Evolutionary conservation across 2,113 vertebrate species (phyloP).

Genomic region (Gadus chalcogrammus): DNA sequence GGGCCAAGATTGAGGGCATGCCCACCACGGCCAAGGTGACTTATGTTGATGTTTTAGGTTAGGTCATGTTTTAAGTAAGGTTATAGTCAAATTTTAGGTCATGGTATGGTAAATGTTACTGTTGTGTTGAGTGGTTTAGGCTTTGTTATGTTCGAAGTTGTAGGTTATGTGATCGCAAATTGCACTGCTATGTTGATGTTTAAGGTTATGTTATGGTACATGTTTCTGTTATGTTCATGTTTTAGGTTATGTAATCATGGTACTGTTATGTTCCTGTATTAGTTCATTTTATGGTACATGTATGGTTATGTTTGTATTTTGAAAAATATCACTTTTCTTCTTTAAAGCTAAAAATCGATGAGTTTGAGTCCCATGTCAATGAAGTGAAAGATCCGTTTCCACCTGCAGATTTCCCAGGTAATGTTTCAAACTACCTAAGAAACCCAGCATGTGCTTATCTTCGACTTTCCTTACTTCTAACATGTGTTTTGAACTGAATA

Average conservation of each 20-base stretch:
- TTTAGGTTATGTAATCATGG: too few relatives aligned
- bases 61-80: not conserved
- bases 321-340: not conserved
- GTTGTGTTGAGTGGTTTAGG: too few relatives aligned
- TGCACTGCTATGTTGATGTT: too few relatives aligned
- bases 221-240: too few relatives aligned
- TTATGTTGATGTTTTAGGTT: not conserved
- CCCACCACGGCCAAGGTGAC: conserved; percentile 93
- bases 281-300: not conserved
- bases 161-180: too few relatives aligned
- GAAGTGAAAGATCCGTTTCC: conserved; percentile 98
- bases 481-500: not conserved
- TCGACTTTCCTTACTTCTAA: not conserved
- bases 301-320: not conserved
- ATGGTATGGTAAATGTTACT: not conserved
- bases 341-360: conserved; percentile 89
- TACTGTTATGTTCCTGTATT: too few relatives aligned
- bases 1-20: conserved; percentile 88
- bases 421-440: conserved; percentile 2
- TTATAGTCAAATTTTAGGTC: not conserved
- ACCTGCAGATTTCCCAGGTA: conserved; percentile 96
- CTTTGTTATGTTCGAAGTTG: too few relatives aligned
- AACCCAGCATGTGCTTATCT: not conserved
- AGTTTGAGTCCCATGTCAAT: conserved; percentile 97
- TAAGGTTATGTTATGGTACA: too few relatives aligned